These are phyloP conservation scores for Eustalomyia histrio DNA, from an alignment of 2,888 invertebrate genomes.

Conservation along the genomic window DNA sequence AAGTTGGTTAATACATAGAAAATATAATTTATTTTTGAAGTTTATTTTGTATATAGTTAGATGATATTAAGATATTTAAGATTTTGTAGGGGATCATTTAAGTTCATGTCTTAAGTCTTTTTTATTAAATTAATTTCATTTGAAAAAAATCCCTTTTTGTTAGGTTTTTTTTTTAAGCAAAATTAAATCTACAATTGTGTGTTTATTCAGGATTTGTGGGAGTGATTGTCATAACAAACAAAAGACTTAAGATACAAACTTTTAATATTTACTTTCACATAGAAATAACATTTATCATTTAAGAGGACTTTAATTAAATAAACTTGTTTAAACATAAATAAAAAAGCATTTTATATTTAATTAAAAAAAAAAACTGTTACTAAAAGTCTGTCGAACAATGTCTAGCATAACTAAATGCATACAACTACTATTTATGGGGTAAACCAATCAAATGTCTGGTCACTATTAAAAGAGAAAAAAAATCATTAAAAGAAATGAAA, in stretches of 20 bases:
- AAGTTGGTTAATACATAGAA: no score
- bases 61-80: no score
- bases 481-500: constrained; percentile 34
- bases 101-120: background rate
- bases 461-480: background rate
- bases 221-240: background rate
- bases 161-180: no score
- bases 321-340: background rate
- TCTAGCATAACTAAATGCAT: constrained; percentile 21
- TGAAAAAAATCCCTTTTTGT: background rate
- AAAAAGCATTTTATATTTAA: background rate
- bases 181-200: no score
- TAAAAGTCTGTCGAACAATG: background rate
- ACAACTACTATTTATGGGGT: constrained; percentile 12
- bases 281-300: no score
- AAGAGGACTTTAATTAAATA: no score
- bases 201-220: no score
- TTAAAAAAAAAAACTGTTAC: background rate
- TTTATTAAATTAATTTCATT: background rate
- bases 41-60: no score
- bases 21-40: no score
- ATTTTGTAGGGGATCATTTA: no score
- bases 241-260: constrained; percentile 18
- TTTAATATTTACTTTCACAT: background rate
- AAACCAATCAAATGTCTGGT: constrained; percentile 28